A percentile compares a stretch with the other conserved stretches of the same genome.
Conservation (phyloP, 2,888 invertebrate genomes). For the Orthosia incerta region DNA sequence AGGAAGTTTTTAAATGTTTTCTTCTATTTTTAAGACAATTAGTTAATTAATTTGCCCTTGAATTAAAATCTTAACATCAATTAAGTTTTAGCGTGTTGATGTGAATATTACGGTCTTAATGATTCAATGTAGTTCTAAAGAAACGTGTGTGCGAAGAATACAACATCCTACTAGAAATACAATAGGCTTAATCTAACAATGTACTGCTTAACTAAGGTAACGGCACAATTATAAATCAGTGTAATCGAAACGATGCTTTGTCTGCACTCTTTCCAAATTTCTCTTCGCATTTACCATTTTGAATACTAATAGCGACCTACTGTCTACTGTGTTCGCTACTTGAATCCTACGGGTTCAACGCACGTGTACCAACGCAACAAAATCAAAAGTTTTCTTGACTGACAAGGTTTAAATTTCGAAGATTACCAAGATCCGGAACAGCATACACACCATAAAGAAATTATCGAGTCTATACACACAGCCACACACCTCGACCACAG, state of each 20-base stretch:
- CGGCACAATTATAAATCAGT: conserved; percentile 17
- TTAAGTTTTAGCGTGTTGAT: not conserved
- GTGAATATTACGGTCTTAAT: not conserved
- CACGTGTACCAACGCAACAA: conserved; percentile 19
- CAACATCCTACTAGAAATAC: not conserved
- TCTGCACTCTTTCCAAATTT: conserved; percentile 63
- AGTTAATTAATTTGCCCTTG: conserved; percentile 11
- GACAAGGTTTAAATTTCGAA: conserved; percentile 27
- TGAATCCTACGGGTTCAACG: not conserved
- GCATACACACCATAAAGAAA: conserved; percentile 69
- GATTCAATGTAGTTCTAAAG: not conserved
- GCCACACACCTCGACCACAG: conserved; percentile 72
- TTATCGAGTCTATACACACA: conserved; percentile 71
- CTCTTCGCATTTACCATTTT: conserved; percentile 58
- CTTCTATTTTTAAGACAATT: not conserved
- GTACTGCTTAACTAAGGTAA: too few relatives aligned
- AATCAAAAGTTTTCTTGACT: conserved; percentile 38
- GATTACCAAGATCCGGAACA: conserved; percentile 62
- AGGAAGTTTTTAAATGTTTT: not conserved
- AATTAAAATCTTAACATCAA: conserved; percentile 7
- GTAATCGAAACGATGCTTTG: conserved; percentile 35
- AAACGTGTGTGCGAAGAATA: not conserved
- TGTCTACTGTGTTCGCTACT: conserved; percentile 7
- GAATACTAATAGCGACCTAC: conserved; percentile 67
- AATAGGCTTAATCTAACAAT: conserved; percentile 1